phyloP scores from a whole-genome alignment of 2,797 vertebrate genomes.

The Cossypha niveicapilla region DNA sequence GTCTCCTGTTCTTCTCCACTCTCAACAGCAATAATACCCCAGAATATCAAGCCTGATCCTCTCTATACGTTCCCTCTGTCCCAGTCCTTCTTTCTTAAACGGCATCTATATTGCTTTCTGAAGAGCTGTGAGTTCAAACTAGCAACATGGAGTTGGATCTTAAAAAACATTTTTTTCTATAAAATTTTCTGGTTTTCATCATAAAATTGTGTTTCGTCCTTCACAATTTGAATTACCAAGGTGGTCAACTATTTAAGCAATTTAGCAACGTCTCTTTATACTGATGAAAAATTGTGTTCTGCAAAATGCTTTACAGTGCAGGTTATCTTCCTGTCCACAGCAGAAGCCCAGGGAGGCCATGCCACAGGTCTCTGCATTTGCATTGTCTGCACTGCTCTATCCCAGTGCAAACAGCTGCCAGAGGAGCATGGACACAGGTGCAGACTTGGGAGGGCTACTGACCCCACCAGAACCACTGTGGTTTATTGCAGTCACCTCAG shows the following conservation, averaged over 20 bases:
- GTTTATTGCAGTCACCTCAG: not conserved
- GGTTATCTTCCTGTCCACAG: not conserved
- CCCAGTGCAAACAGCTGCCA: not conserved
- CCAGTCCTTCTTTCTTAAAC: not conserved
- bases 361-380: rapidly evolving
- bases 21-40: not conserved
- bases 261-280: not conserved
- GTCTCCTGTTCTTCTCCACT: not conserved
- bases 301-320: not conserved
- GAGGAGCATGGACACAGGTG: not conserved
- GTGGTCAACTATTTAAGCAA: not conserved
- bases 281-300: not conserved
- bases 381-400: not conserved
- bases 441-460: not conserved
- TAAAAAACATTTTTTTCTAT: not conserved
- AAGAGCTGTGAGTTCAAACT: not conserved
- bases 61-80: not conserved
- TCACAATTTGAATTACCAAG: not conserved
- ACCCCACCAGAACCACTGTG: rapidly evolving
- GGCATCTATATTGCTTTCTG: not conserved
- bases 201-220: not conserved
- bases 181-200: not conserved
- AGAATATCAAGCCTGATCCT: not conserved
- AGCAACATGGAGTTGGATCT: not conserved
- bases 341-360: rapidly evolving